Base-by-base conservation (phyloP, 1,140 invertebrate species). In the Zaprionus inermis region DNA sequence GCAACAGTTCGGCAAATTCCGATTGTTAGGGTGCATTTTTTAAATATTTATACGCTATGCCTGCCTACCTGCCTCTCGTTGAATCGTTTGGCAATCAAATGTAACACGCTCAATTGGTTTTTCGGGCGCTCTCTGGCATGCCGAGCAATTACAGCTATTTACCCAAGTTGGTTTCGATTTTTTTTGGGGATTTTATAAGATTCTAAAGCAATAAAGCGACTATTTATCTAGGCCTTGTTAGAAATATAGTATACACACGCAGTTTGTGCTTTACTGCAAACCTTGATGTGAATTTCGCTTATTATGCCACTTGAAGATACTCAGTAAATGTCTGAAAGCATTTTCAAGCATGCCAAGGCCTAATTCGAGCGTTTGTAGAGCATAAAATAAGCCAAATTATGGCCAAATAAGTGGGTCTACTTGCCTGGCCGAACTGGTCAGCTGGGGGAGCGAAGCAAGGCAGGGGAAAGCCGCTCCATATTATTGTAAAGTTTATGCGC, bases 321-420 rank as follows among this genome's bases (percentile, higher is more conserved):
- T 63, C 66, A 36, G 60, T 70, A 68, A 68, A 36, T 41, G 28
- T 46, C 30, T 22, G 57, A 36, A 55, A 18, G 4, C 51, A 57
- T 44, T 61, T 34, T 63, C 3, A 34, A 28, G 30, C 64, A 41
- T 18, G 34, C 54, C 44, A 67, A 72, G 64, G 70, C 67, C 20
- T 32, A 71, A 51, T 66, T 61, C 34, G 57, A 51, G 49, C 55
- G 63, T 52, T 67, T 34, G 34, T 28, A 52, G 55, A 54, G 56
- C 74, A 52, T 76, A 57, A 76, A 68, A 68, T 68, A 61, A 55
- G 63, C 57, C 74, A 76, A 73, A 74, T 76, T 76, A 76, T 68
- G 63, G 28, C 63, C 68, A 52, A 52, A 59, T 41, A 58, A 66
- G 58, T 55, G 32, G 32, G 46, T 0, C 55, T 59, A 24, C 56